phyloP scores from a whole-genome alignment of 2,888 invertebrate species.

The Agapostemon virescens region DNA sequence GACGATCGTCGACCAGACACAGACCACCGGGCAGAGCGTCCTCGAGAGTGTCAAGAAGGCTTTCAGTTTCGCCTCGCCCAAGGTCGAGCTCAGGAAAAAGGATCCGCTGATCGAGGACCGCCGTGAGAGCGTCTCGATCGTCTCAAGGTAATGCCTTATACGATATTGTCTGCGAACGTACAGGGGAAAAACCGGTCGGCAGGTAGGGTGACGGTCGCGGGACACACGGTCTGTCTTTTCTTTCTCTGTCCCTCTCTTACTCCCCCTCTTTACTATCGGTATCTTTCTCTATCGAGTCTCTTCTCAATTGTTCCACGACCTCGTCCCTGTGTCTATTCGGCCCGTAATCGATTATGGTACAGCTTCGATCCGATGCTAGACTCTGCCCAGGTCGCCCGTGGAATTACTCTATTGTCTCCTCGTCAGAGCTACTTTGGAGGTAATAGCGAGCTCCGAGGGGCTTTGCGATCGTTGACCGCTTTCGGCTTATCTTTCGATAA shows the following conservation, averaged over 20 bases:
- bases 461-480: neutral
- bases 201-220: slow-evolving; percentile 59
- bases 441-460: neutral
- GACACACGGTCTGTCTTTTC: slow-evolving; percentile 1
- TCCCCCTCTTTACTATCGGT: no score
- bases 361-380: slow-evolving; percentile 10
- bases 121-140: slow-evolving; percentile 79
- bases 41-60: slow-evolving; percentile 85
- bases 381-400: slow-evolving; percentile 6
- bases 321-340: slow-evolving; percentile 49
- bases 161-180: slow-evolving; percentile 56
- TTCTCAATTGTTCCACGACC: slow-evolving; percentile 52
- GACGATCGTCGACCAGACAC: slow-evolving; percentile 82
- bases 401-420: neutral
- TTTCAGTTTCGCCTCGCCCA: slow-evolving; percentile 81
- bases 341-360: slow-evolving; percentile 11
- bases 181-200: slow-evolving; percentile 59
- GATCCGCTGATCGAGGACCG: slow-evolving; percentile 78
- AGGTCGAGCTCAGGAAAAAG: slow-evolving; percentile 79
- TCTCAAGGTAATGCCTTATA: slow-evolving; percentile 77
- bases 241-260: neutral
- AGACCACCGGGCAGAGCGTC: slow-evolving; percentile 81
- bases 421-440: neutral
- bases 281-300: slow-evolving; percentile 17
- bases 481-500: neutral